Percentiles rank a stretch among this genome's conserved stretches.
phyloP scores from a whole-genome alignment of 92 coral and sea anemone genomes.

The Palythoa grandis region DNA sequence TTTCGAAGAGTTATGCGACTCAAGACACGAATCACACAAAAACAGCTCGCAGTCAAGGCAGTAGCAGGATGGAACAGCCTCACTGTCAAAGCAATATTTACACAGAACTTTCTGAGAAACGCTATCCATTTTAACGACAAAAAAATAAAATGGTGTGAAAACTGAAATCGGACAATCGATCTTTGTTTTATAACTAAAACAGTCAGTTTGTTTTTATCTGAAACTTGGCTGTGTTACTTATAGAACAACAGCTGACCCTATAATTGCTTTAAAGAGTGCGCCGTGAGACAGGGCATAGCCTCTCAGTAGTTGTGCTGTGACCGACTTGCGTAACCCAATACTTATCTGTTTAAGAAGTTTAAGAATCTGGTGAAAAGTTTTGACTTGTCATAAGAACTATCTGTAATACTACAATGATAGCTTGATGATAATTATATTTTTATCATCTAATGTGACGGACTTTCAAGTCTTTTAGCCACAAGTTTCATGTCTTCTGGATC shows the following conservation, averaged over 20 bases:
- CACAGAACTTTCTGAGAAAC: constrained; percentile 26
- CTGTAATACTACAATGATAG: no score
- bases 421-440: no score
- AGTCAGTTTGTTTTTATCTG: background rate
- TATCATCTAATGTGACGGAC: no score
- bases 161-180: background rate
- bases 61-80: background rate
- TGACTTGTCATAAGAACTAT: background rate
- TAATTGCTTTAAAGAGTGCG: background rate
- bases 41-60: constrained; percentile 39
- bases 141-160: no score
- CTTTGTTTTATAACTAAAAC: background rate
- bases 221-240: background rate
- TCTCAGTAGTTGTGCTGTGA: background rate
- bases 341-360: background rate
- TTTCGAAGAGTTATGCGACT: constrained; percentile 29
- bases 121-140: background rate
- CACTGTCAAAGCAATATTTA: constrained; percentile 22
- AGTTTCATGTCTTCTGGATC: no score
- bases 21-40: constrained; percentile 36
- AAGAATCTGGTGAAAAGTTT: background rate
- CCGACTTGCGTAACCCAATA: background rate
- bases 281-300: background rate
- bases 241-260: background rate
- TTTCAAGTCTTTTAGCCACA: no score